Evolutionary conservation across 1,140 invertebrate genomes (phyloP).

Genomic region (Leptinotarsa undecemlineata): DNA sequence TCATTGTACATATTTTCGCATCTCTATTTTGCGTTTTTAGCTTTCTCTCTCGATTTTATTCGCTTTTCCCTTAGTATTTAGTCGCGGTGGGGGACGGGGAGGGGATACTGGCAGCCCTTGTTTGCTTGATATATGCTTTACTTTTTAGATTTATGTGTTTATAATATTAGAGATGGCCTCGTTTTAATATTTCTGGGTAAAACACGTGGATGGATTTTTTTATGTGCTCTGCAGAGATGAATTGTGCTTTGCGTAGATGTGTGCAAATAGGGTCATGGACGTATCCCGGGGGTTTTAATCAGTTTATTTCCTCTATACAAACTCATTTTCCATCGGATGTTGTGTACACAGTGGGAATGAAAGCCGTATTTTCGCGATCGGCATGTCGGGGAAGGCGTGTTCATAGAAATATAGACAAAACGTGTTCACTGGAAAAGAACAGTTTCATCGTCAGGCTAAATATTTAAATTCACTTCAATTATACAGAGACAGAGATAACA

Average conservation of each 20-base stretch:
- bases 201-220: slow-evolving; percentile 33
- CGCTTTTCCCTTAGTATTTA: slow-evolving; percentile 22
- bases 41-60: slow-evolving; percentile 50
- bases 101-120: slow-evolving; percentile 40
- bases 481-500: too few relatives aligned
- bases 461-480: too few relatives aligned
- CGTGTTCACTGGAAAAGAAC: too few relatives aligned
- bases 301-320: not conserved
- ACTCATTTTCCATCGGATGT: not conserved
- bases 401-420: too few relatives aligned
- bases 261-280: not conserved
- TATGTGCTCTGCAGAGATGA: slow-evolving; percentile 15
- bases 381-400: too few relatives aligned
- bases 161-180: slow-evolving; percentile 47
- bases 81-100: slow-evolving; percentile 20
- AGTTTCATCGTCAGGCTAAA: too few relatives aligned
- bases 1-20: slow-evolving; percentile 55
- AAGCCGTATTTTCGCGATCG: too few relatives aligned
- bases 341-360: not conserved
- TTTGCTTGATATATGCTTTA: slow-evolving; percentile 50
- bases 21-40: slow-evolving; percentile 56
- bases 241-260: not conserved
- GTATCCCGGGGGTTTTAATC: not conserved
- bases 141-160: slow-evolving; percentile 51
- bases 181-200: slow-evolving; percentile 40